Conservation (phyloP, 2,113 vertebrate species). For the Progne subis region DNA sequence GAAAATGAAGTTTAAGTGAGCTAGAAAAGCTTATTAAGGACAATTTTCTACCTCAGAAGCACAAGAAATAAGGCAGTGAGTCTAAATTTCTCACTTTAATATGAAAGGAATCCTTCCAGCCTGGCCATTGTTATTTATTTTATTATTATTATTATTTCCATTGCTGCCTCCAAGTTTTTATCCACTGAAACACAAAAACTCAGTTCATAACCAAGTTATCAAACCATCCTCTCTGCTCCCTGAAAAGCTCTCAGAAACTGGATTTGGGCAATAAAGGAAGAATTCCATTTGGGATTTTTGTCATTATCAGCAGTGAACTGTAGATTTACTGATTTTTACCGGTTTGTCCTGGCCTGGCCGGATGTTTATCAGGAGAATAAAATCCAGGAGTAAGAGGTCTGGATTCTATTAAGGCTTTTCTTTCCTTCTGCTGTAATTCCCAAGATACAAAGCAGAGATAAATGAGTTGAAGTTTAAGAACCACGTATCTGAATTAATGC, state of each 20-base stretch:
- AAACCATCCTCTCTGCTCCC: neutral
- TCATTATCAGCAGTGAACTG: neutral
- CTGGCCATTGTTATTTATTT: neutral
- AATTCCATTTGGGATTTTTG: neutral
- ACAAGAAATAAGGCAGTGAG: neutral
- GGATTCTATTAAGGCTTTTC: constrained; percentile 4
- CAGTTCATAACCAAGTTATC: neutral
- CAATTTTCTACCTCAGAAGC: neutral
- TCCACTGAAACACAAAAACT: too few relatives aligned
- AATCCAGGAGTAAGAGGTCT: neutral
- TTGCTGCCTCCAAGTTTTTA: neutral
- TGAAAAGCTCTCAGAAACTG: neutral
- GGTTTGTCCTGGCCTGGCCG: neutral
- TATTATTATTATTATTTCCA: neutral
- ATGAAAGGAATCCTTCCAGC: neutral
- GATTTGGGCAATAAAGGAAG: neutral
- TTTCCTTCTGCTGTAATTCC: constrained; percentile 1
- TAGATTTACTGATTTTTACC: neutral
- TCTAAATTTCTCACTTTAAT: neutral
- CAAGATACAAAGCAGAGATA: neutral
- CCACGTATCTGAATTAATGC: neutral
- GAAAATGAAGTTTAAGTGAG: rapidly evolving
- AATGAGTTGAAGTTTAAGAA: neutral
- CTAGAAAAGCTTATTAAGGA: neutral
- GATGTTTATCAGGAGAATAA: constrained; percentile 28